Evolutionary conservation across 2,888 invertebrate species (phyloP).

Genomic region (Margaritifera margaritifera): DNA sequence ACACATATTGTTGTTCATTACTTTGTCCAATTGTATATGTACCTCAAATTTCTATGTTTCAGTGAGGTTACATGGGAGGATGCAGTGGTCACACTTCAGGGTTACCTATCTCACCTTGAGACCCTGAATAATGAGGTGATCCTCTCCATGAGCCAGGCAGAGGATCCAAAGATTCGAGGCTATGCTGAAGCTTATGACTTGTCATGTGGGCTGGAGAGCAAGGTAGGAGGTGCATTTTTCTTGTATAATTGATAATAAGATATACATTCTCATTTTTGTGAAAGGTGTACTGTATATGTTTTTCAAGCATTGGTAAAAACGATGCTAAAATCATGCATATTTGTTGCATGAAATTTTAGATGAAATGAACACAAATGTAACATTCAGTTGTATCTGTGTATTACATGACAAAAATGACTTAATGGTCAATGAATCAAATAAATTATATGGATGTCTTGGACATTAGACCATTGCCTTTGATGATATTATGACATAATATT

Average conservation of each 20-base stretch:
- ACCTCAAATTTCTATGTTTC: not conserved
- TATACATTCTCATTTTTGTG: not conserved
- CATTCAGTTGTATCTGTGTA: no score
- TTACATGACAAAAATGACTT: no score
- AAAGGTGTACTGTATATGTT: not conserved
- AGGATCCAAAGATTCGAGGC: conserved; percentile 43
- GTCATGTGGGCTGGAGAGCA: conserved; percentile 49
- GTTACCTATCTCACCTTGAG: conserved; percentile 57
- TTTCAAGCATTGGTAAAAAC: not conserved
- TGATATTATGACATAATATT: no score
- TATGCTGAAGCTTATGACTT: conserved; percentile 62
- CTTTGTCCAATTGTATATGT: not conserved
- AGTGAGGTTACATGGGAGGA: conserved; percentile 50
- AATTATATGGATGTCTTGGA: no score
- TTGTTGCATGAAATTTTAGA: no score
- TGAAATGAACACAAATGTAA: no score
- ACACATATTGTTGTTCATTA: no score
- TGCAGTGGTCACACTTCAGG: conserved; percentile 41
- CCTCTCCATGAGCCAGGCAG: conserved; percentile 46
- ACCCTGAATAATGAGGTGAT: conserved; percentile 51
- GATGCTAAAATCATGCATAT: no score
- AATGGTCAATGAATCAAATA: no score
- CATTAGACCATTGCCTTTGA: no score
- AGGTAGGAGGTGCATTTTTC: conserved; percentile 33
- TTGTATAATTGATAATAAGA: no score